Percentiles rank a stretch among this genome's conserved stretches.
Conservation (phyloP, 2,113 vertebrate genomes). For the Macrotis lagotis region DNA sequence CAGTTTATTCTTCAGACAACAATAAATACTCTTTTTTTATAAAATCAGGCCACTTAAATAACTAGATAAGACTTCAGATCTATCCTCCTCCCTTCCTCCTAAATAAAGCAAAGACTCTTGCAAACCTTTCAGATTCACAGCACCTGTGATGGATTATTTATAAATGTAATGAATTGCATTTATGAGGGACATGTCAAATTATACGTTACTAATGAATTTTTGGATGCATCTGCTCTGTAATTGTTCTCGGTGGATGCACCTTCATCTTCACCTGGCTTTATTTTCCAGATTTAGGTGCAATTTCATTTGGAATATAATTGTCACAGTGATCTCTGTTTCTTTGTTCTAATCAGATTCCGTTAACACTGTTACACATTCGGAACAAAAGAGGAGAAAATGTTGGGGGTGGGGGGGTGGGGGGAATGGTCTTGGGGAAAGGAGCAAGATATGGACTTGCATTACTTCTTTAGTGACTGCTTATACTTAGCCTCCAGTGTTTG, state of each 20-base stretch:
- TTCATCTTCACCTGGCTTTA: slow-evolving; percentile 79
- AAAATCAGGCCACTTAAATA: slow-evolving; percentile 44
- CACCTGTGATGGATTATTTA: slow-evolving; percentile 81
- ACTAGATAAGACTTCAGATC: not conserved
- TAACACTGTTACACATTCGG: slow-evolving; percentile 78
- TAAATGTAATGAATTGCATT: slow-evolving; percentile 81
- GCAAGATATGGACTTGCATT: slow-evolving; percentile 85
- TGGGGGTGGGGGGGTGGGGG: slow-evolving; percentile 57
- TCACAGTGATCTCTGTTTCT: slow-evolving; percentile 77
- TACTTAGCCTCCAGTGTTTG: slow-evolving; percentile 83
- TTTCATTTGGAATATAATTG: slow-evolving; percentile 90
- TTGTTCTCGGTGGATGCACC: slow-evolving; percentile 71
- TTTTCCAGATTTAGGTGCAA: slow-evolving; percentile 83
- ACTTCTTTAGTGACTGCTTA: slow-evolving; percentile 83
- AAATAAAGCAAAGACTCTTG: slow-evolving; percentile 69
- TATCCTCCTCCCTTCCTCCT: slow-evolving; percentile 39
- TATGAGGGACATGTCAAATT: slow-evolving; percentile 81
- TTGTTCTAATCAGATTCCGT: slow-evolving; percentile 82
- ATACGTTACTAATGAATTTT: slow-evolving; percentile 81
- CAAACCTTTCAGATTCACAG: slow-evolving; percentile 73
- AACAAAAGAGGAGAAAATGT: slow-evolving; percentile 70
- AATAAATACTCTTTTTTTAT: slow-evolving; percentile 56
- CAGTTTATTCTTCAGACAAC: slow-evolving; percentile 33
- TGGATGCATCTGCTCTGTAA: slow-evolving; percentile 76
- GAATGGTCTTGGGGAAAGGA: slow-evolving; percentile 78